Base-by-base conservation (phyloP, 2,797 vertebrate genomes). In the Capromys pilorides region DNA sequence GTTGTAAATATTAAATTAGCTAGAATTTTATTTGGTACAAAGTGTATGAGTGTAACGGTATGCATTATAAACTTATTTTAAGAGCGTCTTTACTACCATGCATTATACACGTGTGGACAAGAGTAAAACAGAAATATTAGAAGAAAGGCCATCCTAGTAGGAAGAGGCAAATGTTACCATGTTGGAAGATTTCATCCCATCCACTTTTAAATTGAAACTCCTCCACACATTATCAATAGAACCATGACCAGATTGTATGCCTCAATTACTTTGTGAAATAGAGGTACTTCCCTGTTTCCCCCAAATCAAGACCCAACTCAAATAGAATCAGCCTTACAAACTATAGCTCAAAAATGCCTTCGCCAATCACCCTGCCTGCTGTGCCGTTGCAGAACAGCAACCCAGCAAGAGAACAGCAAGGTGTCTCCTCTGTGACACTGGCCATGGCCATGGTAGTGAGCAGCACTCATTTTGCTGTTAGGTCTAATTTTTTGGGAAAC, bases 171-270 rank as follows among this genome's bases (percentile, higher is more conserved):
- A 39, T 84, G 28, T 71, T 73, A 62, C 59, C 9, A 64, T 84
- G 87, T 93, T 77, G 10, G 31, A 69, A 6, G 41, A 18, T 81
- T 94, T 93, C 26, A 41, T 90, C 84, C 31, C 31, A 73, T 28
- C 87, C 26, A 21, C 13, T 85, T 95, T 93, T 94, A 85, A n/a
- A 61, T 57, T 86, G 78, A 81, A 90, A 90, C 4, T 31, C 39
- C 28, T 92, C 26, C 26, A 87, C 39, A 90, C 90, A 64, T 33
- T 91, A 67, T 81, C 71, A 67, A 5, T n/a, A n/a, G 36, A 86
- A 31, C 39, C 31, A 31, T 90, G 67, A 92, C 36, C 31, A 94
- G 82, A 90, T 90, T 79, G 51, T 79, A 95, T 81, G 11, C 12
- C 6, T 77, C 87, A 36, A 24, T 89, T 75, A 66, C 2, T 6